Base-by-base conservation (phyloP, 2,888 invertebrate genomes). In the Erebia aethiops region DNA sequence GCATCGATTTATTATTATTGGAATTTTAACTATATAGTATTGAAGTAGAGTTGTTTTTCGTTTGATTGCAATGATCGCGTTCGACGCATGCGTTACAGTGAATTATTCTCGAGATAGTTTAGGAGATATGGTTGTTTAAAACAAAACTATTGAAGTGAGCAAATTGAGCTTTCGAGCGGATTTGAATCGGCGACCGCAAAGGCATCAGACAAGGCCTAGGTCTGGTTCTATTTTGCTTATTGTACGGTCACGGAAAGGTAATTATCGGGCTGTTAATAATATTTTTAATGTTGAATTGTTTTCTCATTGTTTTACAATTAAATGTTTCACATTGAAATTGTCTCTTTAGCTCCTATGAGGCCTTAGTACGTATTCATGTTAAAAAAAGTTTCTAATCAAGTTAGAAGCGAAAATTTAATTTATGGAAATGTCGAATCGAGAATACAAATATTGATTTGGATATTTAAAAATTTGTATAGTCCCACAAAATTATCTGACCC, bases 21-120 rank as follows among this genome's bases (percentile, higher is more conserved):
- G 2, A 70, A 49, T 66, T 69, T 72, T 52, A 62, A 58, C 68
- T 54, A 68, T 75, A 70, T 1, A 0, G 0, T 0, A 1, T 5
- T 1, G 1, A 0, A 1, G 26, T 72, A 78, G 35, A 64, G 66
- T 75, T 63, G 35, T 67, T 58, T 70, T 77, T 74, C 43, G 62
- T 56, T 67, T 70, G 70, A 43, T 69, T 71, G 71, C 68, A 71
- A 16, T 26, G 14, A 64, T 67, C 77, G 74, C 77, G 68, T 71
- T 69, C 77, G 77, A 77, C 80, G 78, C 77, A 76, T 74, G 81
- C 79, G 81, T 75, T 74, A 77, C 80, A 82, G 82, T 85, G 88
- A 89, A 88, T 90, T 87, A 89, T 90, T 90, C 85, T 77, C 81
- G 79, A 88, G 91, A 92, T 92, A 90, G 88, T 86, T 86, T 81